Conservation (phyloP, 2,797 vertebrate genomes). For the Ispidina picta region DNA sequence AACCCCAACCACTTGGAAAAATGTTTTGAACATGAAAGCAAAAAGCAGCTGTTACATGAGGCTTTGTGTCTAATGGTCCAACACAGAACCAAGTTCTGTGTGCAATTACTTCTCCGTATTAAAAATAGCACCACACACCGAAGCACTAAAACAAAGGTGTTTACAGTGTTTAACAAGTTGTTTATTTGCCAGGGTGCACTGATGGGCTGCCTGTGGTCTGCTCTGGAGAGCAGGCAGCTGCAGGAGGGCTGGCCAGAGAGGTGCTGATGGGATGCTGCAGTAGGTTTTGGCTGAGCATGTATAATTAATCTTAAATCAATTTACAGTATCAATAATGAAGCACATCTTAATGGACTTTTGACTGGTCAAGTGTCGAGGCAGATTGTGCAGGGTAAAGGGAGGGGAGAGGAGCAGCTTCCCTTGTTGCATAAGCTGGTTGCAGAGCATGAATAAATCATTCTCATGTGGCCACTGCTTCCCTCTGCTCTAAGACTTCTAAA, state of each 20-base stretch:
- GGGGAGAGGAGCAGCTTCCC: slow-evolving; percentile 34
- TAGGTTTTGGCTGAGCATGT: slow-evolving; percentile 15
- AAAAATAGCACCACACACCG: rapidly evolving
- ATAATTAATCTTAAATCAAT: slow-evolving; percentile 72
- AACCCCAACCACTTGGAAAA: not conserved
- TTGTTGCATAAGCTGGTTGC: slow-evolving; percentile 24
- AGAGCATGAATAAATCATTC: slow-evolving; percentile 68
- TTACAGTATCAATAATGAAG: slow-evolving; percentile 75
- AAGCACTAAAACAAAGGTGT: not conserved
- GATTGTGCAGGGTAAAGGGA: slow-evolving; percentile 23
- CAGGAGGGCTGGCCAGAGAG: not conserved
- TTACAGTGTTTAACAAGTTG: rapidly evolving
- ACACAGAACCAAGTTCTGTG: not conserved
- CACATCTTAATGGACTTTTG: slow-evolving; percentile 61
- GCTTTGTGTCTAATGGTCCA: not conserved
- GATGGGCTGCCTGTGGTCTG: rapidly evolving
- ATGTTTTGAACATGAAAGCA: not conserved
- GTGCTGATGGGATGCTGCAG: not conserved
- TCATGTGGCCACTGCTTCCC: slow-evolving; percentile 22
- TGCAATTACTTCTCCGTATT: not conserved
- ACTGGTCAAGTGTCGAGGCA: slow-evolving; percentile 41
- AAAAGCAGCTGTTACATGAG: not conserved
- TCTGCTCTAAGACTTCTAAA: slow-evolving; percentile 36
- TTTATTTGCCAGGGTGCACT: rapidly evolving
- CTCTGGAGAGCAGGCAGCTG: not conserved